Evolutionary conservation across 2,113 vertebrate species (phyloP).

Genomic region (Hypomesus transpacificus): DNA sequence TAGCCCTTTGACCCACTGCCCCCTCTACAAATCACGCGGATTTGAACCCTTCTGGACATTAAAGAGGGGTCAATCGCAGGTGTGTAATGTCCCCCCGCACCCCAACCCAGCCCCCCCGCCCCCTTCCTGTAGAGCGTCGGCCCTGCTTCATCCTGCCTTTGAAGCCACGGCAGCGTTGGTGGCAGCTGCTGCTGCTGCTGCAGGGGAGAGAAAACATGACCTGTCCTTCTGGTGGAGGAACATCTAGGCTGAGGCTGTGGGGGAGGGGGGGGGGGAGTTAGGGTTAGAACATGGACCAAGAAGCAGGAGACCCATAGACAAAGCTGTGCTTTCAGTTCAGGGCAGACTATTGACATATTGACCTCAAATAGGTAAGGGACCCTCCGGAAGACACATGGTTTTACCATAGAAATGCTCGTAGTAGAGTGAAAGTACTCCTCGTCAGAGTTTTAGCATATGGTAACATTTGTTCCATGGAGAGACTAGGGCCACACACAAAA

Average conservation of each 20-base stretch:
- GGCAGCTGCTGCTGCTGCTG: constrained; percentile 19
- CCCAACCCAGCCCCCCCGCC: no score
- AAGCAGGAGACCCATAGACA: no score
- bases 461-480: not conserved
- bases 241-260: constrained; percentile 5
- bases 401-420: no score
- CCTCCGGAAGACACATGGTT: no score
- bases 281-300: no score
- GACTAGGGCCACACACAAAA: not conserved
- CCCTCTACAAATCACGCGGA: not conserved
- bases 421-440: not conserved
- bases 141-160: constrained; percentile 13
- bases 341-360: no score
- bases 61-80: not conserved
- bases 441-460: not conserved
- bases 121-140: not conserved
- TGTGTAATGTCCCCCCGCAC: not conserved
- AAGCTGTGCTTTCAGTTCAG: no score
- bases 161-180: constrained; percentile 1
- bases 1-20: not conserved
- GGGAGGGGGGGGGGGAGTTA: no score
- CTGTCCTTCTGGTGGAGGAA: not conserved
- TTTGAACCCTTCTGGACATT: not conserved
- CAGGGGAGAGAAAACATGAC: constrained; percentile 14
- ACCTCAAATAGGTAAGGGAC: no score